Evolutionary conservation across 2,113 vertebrate genomes (phyloP), one percentile per base, ranked within the genome.

Genomic region (Eonycteris spelaea): DNA sequence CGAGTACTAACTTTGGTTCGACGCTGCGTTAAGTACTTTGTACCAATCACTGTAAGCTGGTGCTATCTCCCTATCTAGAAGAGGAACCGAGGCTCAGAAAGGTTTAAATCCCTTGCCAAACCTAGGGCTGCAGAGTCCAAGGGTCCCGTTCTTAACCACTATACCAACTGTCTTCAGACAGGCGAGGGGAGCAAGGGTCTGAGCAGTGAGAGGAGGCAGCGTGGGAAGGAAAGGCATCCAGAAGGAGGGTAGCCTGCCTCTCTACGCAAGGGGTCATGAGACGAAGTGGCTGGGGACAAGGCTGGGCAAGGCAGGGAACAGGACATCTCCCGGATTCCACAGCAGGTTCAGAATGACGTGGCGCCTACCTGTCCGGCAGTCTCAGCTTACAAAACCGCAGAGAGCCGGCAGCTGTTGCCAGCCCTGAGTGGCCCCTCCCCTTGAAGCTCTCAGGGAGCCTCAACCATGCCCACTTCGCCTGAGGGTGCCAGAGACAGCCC

Each of bases 321-420:
- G 97, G 95, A 70, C 95, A 79, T 19, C 73, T n/a, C 93, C 93
- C 95, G 0, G 88, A 94, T 96, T 93, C 96, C 94, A 79, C 1
- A 0, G 90, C 68, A 61, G 77, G 65, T 43, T 75, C 94, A 13
- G 59, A 35, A 68, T 93, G 40, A 83, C 28, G 28, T 0, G 67
- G 78, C 55, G 71, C 67, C 40, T 59, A 45, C 48, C 74, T 33
- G 15, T 6, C 19, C 0, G 12, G 86, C 43, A 63, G 95, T 85
- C 53, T 96, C 40, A 0, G 53, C 61, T 96, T 95, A 90, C 95
- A 74, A 30, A 82, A 7, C n/a, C 59, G 43, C 13, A 67, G 35
- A 40, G 73, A 90, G 78, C 24, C 33, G 18, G n/a, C 7, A 30
- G 65, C 67, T 73, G 75, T 1, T 21, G 63, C 82, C 74, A 65